phyloP scores from a whole-genome alignment of 2,888 invertebrate species.

The Atherix ibis region DNA sequence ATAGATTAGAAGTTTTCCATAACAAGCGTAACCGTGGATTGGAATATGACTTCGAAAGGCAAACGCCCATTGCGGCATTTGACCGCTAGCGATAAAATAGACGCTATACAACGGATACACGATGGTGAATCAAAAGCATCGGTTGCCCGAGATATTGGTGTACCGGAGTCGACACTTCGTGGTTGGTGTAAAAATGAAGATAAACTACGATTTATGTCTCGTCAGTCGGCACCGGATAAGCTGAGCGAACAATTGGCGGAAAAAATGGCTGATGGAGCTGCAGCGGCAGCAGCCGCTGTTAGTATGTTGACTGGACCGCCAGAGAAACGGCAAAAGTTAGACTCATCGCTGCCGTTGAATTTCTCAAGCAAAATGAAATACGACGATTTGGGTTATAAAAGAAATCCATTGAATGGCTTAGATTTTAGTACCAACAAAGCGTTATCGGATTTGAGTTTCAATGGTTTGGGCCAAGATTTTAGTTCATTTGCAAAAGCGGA shows the following conservation, averaged over 20 bases:
- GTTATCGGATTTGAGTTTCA: conserved; percentile 23
- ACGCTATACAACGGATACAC: conserved; percentile 67
- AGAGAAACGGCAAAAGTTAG: conserved; percentile 28
- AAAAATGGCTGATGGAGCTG: conserved; percentile 22
- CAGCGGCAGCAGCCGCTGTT: conserved; percentile 15
- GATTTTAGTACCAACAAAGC: conserved; percentile 29
- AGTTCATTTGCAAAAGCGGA: conserved; percentile 21
- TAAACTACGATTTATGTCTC: conserved; percentile 52
- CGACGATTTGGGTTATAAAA: conserved; percentile 29
- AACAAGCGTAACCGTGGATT: too few species aligned
- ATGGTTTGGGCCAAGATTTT: conserved; percentile 28
- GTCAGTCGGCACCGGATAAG: conserved; percentile 55
- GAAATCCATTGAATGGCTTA: conserved; percentile 25
- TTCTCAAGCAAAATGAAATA: conserved; percentile 31
- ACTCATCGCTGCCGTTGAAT: conserved; percentile 26
- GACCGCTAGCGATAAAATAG: conserved; percentile 62
- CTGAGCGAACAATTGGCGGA: conserved; percentile 23
- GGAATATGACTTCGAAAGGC: conserved; percentile 49
- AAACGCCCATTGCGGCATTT: conserved; percentile 66
- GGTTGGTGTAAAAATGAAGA: conserved; percentile 83
- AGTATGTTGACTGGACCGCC: conserved; percentile 23
- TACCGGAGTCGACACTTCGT: conserved; percentile 70
- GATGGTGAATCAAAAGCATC: conserved; percentile 76
- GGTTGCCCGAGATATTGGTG: conserved; percentile 70
- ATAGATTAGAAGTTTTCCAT: too few species aligned